Evolutionary conservation across 2,888 invertebrate genomes (phyloP).

Genomic region (Lepidochrysops patricia): DNA sequence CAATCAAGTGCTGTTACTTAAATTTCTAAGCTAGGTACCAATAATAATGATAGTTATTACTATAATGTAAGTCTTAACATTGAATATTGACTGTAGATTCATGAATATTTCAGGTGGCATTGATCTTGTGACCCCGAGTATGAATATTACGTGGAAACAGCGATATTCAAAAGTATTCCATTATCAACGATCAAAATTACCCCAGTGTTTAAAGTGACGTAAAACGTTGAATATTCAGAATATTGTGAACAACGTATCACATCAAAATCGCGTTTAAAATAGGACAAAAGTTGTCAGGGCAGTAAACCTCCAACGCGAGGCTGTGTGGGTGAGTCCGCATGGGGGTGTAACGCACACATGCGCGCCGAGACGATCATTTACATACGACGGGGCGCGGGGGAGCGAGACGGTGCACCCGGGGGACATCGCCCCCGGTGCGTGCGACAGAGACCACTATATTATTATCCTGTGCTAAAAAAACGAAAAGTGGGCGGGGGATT

Average conservation of each 20-base stretch:
- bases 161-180: background rate
- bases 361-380: slow-evolving; percentile 68
- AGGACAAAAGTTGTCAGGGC: slow-evolving; percentile 69
- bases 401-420: slow-evolving; percentile 41
- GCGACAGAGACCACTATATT: slow-evolving; percentile 66
- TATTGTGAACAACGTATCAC: slow-evolving; percentile 44
- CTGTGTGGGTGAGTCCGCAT: slow-evolving; percentile 41
- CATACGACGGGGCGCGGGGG: slow-evolving; percentile 61
- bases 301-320: slow-evolving; percentile 61
- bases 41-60: background rate
- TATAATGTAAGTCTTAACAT: background rate
- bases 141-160: background rate
- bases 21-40: background rate
- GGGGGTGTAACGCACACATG: slow-evolving; percentile 52
- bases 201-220: background rate
- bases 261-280: slow-evolving; percentile 65
- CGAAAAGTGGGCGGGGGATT: slow-evolving; percentile 76
- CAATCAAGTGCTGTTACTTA: background rate
- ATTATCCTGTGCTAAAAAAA: slow-evolving; percentile 67
- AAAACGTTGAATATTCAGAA: slow-evolving; percentile 16
- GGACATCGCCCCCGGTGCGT: slow-evolving; percentile 43
- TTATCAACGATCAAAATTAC: background rate
- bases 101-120: slow-evolving; percentile 2
- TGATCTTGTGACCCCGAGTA: background rate
- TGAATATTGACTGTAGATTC: background rate